Evolutionary conservation across 1,140 invertebrate genomes (phyloP).

Genomic region (Anthonomus grandis): DNA sequence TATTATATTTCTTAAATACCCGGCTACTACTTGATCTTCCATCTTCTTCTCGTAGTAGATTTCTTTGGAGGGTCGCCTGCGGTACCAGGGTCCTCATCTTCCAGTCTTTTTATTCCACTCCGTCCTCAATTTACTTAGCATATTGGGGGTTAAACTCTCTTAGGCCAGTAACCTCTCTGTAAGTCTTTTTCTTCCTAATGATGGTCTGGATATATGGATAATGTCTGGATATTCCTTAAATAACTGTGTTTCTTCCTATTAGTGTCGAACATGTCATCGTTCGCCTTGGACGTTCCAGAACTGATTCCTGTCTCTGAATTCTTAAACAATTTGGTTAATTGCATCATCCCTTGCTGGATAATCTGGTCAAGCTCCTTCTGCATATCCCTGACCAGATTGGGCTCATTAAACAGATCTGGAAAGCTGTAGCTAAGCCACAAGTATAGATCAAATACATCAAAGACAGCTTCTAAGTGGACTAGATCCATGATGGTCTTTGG

Average conservation of each 20-base stretch:
- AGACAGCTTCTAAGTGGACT: conserved; percentile 87
- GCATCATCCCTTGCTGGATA: conserved; percentile 84
- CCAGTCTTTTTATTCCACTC: conserved; percentile 59
- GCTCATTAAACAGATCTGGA: conserved; percentile 85
- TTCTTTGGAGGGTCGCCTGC: conserved; percentile 31
- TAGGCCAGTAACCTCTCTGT: conserved; percentile 68
- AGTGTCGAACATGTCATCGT: conserved; percentile 47
- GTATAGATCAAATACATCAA: conserved; percentile 95
- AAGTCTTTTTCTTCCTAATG: conserved; percentile 53
- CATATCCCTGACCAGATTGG: conserved; percentile 69
- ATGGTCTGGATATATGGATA: too few relatives aligned
- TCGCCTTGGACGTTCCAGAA: conserved; percentile 42
- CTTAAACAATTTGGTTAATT: conserved; percentile 73
- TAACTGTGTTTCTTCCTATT: conserved; percentile 51
- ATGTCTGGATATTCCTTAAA: conserved; percentile 41
- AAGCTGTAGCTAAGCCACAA: conserved; percentile 96
- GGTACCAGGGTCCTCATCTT: conserved; percentile 9
- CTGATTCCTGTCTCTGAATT: conserved; percentile 56
- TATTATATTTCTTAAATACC: too few relatives aligned
- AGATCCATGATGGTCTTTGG: conserved; percentile 86
- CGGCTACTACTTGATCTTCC: conserved; percentile 38
- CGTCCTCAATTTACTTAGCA: conserved; percentile 74
- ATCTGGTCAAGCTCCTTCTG: conserved; percentile 83
- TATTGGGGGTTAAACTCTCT: conserved; percentile 79
- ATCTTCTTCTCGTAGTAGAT: conserved; percentile 33